Evolutionary conservation across 2,113 vertebrate species (phyloP), one percentile per base, ranked within the genome.

Genomic region (Prionailurus viverrinus): DNA sequence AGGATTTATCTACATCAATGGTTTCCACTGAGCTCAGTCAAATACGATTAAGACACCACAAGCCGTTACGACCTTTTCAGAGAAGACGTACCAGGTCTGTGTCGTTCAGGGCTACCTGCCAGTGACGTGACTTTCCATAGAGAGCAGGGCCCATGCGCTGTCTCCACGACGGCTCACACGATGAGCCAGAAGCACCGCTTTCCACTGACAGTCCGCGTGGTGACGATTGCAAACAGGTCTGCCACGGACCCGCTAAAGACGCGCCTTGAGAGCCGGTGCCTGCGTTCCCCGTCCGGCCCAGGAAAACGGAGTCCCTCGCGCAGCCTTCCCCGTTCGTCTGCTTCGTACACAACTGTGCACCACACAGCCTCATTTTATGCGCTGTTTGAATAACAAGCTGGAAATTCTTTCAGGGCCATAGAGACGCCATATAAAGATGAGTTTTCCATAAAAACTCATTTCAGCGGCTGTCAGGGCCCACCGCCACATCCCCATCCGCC

Each of bases 261-360:
- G 2, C 1, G 0, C 3, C 9, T 3, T 2, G 7, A 2, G 29
- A 31, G 45, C 76, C 2, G 9, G 2, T 0, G 25, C 41, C 27
- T 7, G 23, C 4, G 0, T 7, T 19, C 2, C 15, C 0, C 33
- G 0, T 14, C 81, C 31, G 31, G 11, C 0, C 25, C 12, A 1
- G 25, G 85, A 16, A 2, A 3, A 15, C 1, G 9, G 7, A 4
- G 0, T 5, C 31, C 8, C 3, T 2, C 6, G 2, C 1, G 2
- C 9, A 5, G 11, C 4, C 16, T 18, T 6, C 16, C 25, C 4
- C 3, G 6, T 21, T 5, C 23, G 0, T 19, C 23, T 23, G 15
- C 1, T 15, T 29, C 7, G 15, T 2, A 5, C 0, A 3, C 19
- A 5, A 1, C 51, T 5, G 11, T 12, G 36, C 19, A 29, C 3